Evolutionary conservation across 2,113 vertebrate genomes (phyloP), one percentile per base, ranked within the genome.

Genomic region (Prochilodus magdalenae): DNA sequence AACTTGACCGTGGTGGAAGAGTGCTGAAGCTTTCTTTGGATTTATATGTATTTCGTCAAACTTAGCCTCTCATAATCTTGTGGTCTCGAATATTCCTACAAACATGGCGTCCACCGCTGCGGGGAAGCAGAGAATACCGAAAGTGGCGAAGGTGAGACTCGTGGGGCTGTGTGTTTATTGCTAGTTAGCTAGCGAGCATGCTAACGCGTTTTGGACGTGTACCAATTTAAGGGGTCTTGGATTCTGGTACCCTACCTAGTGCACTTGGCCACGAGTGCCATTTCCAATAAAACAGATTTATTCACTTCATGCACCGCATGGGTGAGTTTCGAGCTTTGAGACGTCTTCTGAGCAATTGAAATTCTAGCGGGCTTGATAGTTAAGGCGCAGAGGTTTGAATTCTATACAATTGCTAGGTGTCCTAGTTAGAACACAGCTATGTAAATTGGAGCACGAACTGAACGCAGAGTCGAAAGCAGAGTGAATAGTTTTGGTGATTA

Each of bases 81-180:
- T 40, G 29, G 36, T 24, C 73, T 1, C 27, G 10, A 47, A 57
- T 57, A 77, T 26, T 24, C 1, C 81, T 2, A n/a, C 0, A 73
- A 92, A 83, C 79, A 99, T 99, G 97, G 97, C 97, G 72, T 98
- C 98, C 65, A 99, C 97, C 3, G 97, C 98, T 40, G 98, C 97
- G 0, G 98, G 98, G 0, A 99, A 99, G 80, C 98, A 99, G 91
- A 94, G 98, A 30, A 98, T 99, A 8, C 98, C 98, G 3, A 99
- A 99, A 91, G 97, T 99, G 89, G 98, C 98, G 1, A 99, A 99
- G 96, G 98, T 99, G 86, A 85, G 29, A 80, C 22, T 59, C n/a
- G 40, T 75, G 60, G 62, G 62, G 67, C 47, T 57, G 11, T 40
- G 11, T 44, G 26, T 51, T 65, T 10, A 47, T 26, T 33, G 30